These are phyloP conservation scores for Montipora capricornis DNA, from an alignment of 64 coral and sea anemone species.

Conservation along the genomic window DNA sequence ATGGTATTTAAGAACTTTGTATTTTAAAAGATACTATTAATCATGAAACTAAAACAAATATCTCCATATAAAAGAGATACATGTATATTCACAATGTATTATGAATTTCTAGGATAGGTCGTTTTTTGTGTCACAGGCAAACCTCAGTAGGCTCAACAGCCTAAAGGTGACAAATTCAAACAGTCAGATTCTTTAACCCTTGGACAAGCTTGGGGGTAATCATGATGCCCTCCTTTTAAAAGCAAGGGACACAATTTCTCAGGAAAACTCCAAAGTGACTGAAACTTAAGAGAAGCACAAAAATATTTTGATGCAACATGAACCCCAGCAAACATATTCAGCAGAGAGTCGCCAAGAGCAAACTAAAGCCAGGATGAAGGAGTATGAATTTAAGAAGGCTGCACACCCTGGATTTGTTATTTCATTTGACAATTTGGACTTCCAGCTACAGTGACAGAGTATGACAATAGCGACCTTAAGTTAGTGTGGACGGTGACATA, in stretches of 20 bases:
- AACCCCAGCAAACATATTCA: not conserved
- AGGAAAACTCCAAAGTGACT: not conserved
- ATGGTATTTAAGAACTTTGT: too few species aligned
- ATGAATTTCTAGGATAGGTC: not conserved
- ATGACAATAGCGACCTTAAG: too few species aligned
- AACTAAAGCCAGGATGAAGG: not conserved
- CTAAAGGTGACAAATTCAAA: constrained; percentile 55
- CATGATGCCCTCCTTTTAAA: not conserved
- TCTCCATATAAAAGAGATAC: too few species aligned
- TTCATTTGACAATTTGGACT: constrained; percentile 65
- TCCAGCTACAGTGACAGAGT: constrained; percentile 44
- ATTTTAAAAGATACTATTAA: too few species aligned
- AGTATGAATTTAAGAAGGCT: not conserved
- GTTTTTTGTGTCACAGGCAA: not conserved
- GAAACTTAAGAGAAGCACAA: not conserved
- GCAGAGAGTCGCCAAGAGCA: not conserved
- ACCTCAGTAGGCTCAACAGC: constrained; percentile 37
- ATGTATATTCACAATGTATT: too few species aligned
- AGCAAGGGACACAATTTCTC: constrained; percentile 4
- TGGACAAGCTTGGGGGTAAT: constrained; percentile 12
- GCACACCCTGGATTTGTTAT: constrained; percentile 45
- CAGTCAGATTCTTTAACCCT: not conserved
- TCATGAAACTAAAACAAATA: not conserved
- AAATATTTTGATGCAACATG: not conserved
- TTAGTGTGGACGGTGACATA: too few species aligned